A percentile compares a stretch with the other conserved stretches of the same genome.
Conservation (phyloP, 2,113 vertebrate genomes). For the Ploceus nigricollis region DNA sequence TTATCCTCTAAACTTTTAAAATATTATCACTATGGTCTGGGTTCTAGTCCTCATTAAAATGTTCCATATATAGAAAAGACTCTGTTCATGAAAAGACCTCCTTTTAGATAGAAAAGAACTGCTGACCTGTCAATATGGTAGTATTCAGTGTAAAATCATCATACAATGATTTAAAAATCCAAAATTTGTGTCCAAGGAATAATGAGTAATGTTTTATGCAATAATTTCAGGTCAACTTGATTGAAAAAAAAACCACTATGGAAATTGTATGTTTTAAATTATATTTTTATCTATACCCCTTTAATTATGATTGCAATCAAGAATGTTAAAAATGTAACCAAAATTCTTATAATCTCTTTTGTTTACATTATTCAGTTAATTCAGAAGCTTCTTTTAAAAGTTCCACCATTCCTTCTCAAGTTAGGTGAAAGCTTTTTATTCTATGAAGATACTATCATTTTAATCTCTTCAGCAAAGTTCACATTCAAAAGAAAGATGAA, state of each 20-base stretch:
- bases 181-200: neutral
- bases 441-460: neutral
- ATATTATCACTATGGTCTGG: neutral
- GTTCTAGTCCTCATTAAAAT: fast-evolving
- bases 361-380: neutral
- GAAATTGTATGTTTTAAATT: neutral
- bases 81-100: neutral
- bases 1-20: neutral
- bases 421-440: neutral
- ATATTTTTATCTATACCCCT: neutral
- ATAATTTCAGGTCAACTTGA: neutral
- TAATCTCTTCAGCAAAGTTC: neutral
- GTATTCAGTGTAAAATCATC: neutral
- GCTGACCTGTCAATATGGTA: neutral
- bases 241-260: neutral
- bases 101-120: neutral
- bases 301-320: neutral
- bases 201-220: neutral
- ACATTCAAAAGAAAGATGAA: neutral
- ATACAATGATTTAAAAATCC: neutral
- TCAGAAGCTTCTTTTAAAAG: neutral
- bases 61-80: neutral
- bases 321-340: neutral
- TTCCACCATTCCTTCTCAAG: neutral
- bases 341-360: neutral